Base-by-base conservation (phyloP, 2,113 vertebrate species). In the Calypte anna region DNA sequence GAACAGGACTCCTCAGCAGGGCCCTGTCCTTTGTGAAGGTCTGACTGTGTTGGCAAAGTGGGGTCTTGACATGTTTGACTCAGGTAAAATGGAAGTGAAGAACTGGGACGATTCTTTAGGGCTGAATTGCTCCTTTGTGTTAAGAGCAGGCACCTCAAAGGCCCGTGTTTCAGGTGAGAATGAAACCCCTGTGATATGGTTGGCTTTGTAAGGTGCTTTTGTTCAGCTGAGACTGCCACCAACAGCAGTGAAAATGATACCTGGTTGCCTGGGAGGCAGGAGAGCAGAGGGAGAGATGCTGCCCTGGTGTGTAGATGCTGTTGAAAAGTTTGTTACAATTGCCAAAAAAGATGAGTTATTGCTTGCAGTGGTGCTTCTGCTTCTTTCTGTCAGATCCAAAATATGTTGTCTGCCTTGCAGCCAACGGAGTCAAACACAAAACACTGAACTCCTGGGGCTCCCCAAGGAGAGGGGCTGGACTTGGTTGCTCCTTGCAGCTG, bases 121-220 rank as follows among this genome's bases (percentile, higher is more conserved):
- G 48, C 59, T 95, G 87, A 94, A 95, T 91, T 54, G 48, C 61
- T 91, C 73, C 83, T 96, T 96, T 94, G 94, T 95, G 90, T 61
- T 58, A 44, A 44, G 61, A 95, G 59, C 87, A 74, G 87, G 73
- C 87, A 72, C 57, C 83, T 75, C 30, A 1, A 51, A 75, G 68
- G 90, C 76, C 73, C 11, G 0, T 46, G 64, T 68, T 88, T 86
- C 90, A 93, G 95, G 92, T 86, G 59, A 25, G 76, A 91, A 85
- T 75, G 88, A 93, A 94, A 91, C 22, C 64, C 61, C n/a, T 53
- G 46, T 0, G 8, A 74, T 67, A 77, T 0, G 1, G 9, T 53
- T 58, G 4, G 7, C 68, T 90, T 80, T 91, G 1, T n/a, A 74
- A 54, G 50, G 54, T 61, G 28, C 64, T 91, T 96, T 91, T 94